Evolutionary conservation across 2,113 vertebrate species (phyloP).

Genomic region (cat (Felis catus)): F.catus_Fca126_mat1.0 CM031427.1:3248001-3248500

Average conservation of each 20-base stretch:
- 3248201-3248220: background rate
- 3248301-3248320: background rate
- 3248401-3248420: slow-evolving; percentile 24
- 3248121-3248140: background rate
- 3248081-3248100: background rate
- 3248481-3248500: background rate
- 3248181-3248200: fast-evolving
- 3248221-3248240: background rate
- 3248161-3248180: background rate
- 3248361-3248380: background rate
- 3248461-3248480: background rate
- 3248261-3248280: too few species aligned
- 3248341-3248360: fast-evolving
- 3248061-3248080: background rate
- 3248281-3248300: background rate
- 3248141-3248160: background rate
- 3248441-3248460: background rate
- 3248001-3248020: background rate
- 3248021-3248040: too few species aligned
- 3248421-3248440: background rate
- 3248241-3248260: background rate
- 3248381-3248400: background rate
- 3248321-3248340: fast-evolving
- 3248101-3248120: background rate
- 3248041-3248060: background rate